These are phyloP conservation scores for Frieseomelitta varia DNA, from an alignment of 1,140 invertebrate genomes.

Conservation along the genomic window DNA sequence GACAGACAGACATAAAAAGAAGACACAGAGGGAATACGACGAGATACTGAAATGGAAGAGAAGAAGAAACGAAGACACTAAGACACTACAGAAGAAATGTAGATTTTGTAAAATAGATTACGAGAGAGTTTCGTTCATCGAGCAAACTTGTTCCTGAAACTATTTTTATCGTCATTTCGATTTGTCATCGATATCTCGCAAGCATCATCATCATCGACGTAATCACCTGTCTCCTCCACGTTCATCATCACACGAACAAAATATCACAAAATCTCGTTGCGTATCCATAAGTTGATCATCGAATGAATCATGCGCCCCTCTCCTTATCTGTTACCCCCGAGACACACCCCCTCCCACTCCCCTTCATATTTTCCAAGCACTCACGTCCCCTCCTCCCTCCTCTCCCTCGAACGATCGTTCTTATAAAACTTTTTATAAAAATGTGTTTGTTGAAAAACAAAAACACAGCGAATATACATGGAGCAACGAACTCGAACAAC, in stretches of 20 bases:
- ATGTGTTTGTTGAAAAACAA: not conserved
- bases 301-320: not conserved
- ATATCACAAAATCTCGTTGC: conserved; percentile 11
- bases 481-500: conserved; percentile 2
- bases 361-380: not conserved
- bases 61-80: not conserved
- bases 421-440: not conserved
- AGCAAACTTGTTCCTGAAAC: conserved; percentile 42
- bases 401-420: not conserved
- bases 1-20: not conserved
- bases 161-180: conserved; percentile 42
- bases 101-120: not conserved
- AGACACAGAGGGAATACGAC: not conserved
- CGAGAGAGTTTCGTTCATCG: conserved; percentile 26
- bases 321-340: not conserved
- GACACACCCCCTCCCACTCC: too few relatives aligned
- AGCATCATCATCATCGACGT: conserved; percentile 36
- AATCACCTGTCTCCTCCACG: conserved; percentile 54
- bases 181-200: conserved; percentile 39
- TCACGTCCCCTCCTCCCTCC: too few relatives aligned
- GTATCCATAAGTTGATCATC: conserved; percentile 11
- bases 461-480: conserved; percentile 1
- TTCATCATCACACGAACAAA: conserved; percentile 35
- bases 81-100: not conserved
- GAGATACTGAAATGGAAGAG: not conserved